Conservation (phyloP, 2,797 vertebrate genomes). For the Loriculus beryllinus region DNA sequence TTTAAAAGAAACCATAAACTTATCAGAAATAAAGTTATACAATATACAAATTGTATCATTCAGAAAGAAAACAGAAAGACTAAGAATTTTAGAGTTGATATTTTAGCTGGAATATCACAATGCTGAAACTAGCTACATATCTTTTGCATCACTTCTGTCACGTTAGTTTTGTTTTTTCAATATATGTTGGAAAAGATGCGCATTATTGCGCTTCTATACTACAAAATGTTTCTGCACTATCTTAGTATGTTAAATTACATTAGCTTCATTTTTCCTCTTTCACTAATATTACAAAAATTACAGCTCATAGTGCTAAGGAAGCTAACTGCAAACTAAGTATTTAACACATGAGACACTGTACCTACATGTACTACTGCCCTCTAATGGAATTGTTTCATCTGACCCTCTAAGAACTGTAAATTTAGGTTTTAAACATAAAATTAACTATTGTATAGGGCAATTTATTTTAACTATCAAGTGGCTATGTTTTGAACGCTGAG, state of each 20-base stretch:
- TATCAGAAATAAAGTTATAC: neutral
- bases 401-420: neutral
- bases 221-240: neutral
- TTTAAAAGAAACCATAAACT: neutral
- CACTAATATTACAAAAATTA: neutral
- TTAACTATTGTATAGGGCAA: neutral
- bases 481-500: neutral
- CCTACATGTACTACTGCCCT: conserved; percentile 27
- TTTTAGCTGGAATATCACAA: neutral
- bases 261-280: neutral
- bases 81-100: neutral
- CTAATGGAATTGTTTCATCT: conserved; percentile 20
- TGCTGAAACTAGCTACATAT: neutral
- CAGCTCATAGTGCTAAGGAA: neutral
- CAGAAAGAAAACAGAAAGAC: neutral
- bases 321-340: neutral
- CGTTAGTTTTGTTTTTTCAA: accelerated
- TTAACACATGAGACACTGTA: neutral
- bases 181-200: neutral
- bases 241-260: neutral
- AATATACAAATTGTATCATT: neutral
- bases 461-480: neutral
- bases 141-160: neutral
- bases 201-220: neutral
- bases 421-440: neutral